Evolutionary conservation across 2,113 vertebrate genomes (phyloP).

Genomic region (Sialia sialis): DNA sequence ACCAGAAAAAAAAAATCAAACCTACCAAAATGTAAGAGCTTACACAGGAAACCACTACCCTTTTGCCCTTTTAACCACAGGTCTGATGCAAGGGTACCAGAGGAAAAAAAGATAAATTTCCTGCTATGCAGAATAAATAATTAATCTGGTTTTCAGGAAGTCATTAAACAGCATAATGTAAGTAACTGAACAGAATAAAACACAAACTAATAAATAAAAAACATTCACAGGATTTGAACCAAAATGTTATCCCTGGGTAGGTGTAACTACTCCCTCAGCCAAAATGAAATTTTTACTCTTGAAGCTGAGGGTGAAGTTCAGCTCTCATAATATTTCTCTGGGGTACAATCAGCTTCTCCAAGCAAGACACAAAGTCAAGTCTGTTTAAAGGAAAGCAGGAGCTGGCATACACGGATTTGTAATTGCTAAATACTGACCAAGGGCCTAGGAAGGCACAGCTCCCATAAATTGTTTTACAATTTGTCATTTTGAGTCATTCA

Average conservation of each 20-base stretch:
- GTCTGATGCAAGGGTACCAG: neutral
- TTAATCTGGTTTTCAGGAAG: neutral
- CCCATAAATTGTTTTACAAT: neutral
- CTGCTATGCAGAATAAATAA: neutral
- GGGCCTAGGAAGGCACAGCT: neutral
- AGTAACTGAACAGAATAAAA: neutral
- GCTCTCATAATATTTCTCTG: neutral
- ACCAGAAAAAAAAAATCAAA: neutral
- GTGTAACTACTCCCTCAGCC: neutral
- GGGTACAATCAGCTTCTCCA: neutral
- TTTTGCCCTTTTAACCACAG: neutral
- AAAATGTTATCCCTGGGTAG: neutral
- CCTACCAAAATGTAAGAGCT: neutral
- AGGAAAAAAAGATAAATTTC: neutral
- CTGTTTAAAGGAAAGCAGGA: neutral
- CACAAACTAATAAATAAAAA: neutral
- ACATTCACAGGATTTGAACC: neutral
- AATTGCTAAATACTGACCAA: neutral
- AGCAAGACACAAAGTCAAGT: neutral
- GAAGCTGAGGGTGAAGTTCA: neutral
- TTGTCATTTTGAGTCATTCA: neutral
- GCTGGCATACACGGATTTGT: neutral
- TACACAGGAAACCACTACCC: neutral
- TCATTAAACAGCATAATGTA: neutral
- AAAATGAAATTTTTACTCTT: neutral